Evolutionary conservation across 2,888 invertebrate species (phyloP).

Genomic region (Bellardia pandia): DNA sequence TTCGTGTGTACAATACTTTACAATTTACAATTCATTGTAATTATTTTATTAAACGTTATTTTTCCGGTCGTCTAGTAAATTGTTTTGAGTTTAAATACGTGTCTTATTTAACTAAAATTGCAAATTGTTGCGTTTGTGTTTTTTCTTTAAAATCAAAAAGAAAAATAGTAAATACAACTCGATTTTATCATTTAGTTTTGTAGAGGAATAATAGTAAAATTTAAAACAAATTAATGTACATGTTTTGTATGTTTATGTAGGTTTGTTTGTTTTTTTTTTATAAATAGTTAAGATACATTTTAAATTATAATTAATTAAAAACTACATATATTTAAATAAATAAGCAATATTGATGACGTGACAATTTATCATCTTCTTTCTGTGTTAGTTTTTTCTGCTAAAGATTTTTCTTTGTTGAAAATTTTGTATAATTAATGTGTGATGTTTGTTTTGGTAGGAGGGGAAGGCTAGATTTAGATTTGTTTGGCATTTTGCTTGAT

Average conservation of each 20-base stretch:
- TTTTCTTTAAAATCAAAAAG: neutral
- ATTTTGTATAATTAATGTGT: slow-evolving; percentile 21
- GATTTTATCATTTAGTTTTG: slow-evolving; percentile 3
- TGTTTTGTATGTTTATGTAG: slow-evolving; percentile 30
- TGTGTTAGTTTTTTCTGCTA: slow-evolving; percentile 15
- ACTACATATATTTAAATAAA: slow-evolving; percentile 60
- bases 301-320: slow-evolving; percentile 49
- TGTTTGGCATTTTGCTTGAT: neutral
- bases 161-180: neutral
- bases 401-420: slow-evolving; percentile 21
- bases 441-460: slow-evolving; percentile 1
- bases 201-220: slow-evolving; percentile 12
- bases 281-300: slow-evolving; percentile 45
- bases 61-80: slow-evolving; percentile 8
- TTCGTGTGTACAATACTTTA: no score
- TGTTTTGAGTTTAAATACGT: slow-evolving; percentile 36
- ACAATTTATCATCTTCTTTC: slow-evolving; percentile 18
- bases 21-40: neutral
- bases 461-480: neutral
- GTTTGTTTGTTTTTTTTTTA: slow-evolving; percentile 10
- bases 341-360: slow-evolving; percentile 38
- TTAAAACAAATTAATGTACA: slow-evolving; percentile 45
- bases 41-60: slow-evolving; percentile 20
- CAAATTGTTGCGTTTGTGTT: neutral
- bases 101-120: slow-evolving; percentile 14